phyloP scores from a whole-genome alignment of 2,113 vertebrate species.

The Desmodus rotundus region DNA sequence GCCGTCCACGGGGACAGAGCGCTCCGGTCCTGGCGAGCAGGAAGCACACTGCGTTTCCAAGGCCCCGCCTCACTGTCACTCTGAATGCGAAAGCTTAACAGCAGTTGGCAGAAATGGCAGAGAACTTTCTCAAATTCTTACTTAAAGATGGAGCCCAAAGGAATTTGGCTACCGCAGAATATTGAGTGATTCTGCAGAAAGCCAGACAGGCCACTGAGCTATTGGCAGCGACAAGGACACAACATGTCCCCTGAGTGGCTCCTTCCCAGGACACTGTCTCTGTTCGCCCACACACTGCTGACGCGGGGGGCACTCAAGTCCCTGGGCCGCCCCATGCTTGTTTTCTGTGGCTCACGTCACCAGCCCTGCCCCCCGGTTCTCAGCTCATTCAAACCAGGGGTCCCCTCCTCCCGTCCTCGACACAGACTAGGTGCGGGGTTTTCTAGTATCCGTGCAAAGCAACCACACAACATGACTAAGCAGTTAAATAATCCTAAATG shows the following conservation, averaged over 20 bases:
- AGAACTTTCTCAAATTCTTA: not conserved
- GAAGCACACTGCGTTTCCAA: not conserved
- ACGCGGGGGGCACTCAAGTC: fast-evolving
- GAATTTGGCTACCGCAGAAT: not conserved
- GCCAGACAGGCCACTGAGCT: not conserved
- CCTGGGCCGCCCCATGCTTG: too few species aligned
- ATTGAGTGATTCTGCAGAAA: not conserved
- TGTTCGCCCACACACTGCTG: too few species aligned
- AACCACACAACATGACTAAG: not conserved
- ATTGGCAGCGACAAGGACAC: not conserved
- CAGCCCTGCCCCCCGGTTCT: not conserved
- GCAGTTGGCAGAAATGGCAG: not conserved
- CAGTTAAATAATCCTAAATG: not conserved
- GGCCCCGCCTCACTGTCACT: not conserved
- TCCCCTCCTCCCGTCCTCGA: not conserved
- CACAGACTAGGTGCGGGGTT: not conserved
- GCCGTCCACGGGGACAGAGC: not conserved
- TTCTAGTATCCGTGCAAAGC: not conserved
- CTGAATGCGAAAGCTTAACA: not conserved
- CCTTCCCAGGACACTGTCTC: not conserved
- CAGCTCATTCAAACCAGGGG: not conserved
- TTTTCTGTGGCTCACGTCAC: not conserved
- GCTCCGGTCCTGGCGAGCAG: fast-evolving
- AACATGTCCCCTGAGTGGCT: not conserved
- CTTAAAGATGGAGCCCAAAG: not conserved